Base-by-base conservation (phyloP, 2,113 vertebrate genomes). In the Otis tarda region DNA sequence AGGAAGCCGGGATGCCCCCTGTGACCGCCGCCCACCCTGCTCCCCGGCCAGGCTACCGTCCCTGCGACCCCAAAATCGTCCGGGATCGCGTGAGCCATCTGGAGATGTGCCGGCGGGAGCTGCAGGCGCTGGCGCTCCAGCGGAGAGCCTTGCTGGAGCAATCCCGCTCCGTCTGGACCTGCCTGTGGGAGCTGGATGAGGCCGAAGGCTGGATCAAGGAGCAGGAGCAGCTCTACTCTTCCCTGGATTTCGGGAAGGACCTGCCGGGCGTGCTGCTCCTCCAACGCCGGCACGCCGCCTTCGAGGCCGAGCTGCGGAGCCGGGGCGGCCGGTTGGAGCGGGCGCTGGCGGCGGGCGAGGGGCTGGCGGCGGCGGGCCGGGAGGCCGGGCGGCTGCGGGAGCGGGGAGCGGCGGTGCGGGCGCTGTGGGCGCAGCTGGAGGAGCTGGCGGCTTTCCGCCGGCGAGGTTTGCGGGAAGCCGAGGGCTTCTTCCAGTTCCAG, bases 401-500 rank as follows among this genome's bases (percentile, higher is more conserved):
- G 73, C 93, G 98, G 59, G 98, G 98, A 74, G 97, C 98, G 1
- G 97, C 98, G 35, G 98, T 99, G 45, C 90, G 89, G 27, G 96
- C 86, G 10, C 98, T 99, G 31, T 99, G 99, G 99, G 97, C 98
- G n/a, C 98, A 99, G 94, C 97, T 99, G 94, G 99, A 99, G 87
- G 99, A 99, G 33, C 97, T 99, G 96, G 98, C 98, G 1, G 98
- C 98, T 2, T 99, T 99, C 92, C 98, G 99, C 23, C 98, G 98
- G 68, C 98, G 98, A 47, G 99, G 98, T 96, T 98, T 99, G 64
- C 97, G 97, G 93, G 98, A 99, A 39, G 98, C 99, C 0, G 98
- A 99, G 91, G 97, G 96, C 65, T 99, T 99, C 97, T 99, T 99
- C 98, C 99, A 99, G 97, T 99, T 99, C 96, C 99, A 99, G 93